Base-by-base conservation (phyloP, 2,888 invertebrate species). In the Eledone cirrhosa region DNA sequence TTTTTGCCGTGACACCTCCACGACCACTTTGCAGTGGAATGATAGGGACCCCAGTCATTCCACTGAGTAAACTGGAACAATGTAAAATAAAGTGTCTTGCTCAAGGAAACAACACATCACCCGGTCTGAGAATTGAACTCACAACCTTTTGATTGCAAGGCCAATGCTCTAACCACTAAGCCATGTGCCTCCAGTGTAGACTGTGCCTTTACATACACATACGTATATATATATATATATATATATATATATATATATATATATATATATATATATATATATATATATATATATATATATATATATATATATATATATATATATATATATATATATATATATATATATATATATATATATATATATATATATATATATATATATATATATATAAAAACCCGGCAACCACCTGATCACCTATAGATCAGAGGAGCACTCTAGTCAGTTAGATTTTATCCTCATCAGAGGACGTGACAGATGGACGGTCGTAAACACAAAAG, bases 361-460 rank as follows among this genome's bases (percentile, higher is more conserved):
- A 59, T 59, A 59, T 59, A 59, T 59, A 59, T 59, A 11, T 11
- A 59, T 59, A 59, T 59, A 11, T 59, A 59, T 59, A 59, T 3
- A 59, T 59, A 59, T 59, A 59, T 59, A 11, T n/a, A 59, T 59
- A 59, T 59, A 59, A n/a, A n/a, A n/a, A n/a, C n/a, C n/a, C n/a
- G n/a, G n/a, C n/a, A n/a, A n/a, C n/a, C n/a, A n/a, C n/a, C n/a
- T n/a, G n/a, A n/a, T n/a, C n/a, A n/a, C n/a, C n/a, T n/a, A n/a
- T n/a, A n/a, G n/a, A n/a, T n/a, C n/a, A n/a, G n/a, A n/a, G n/a
- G n/a, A n/a, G n/a, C n/a, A n/a, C n/a, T n/a, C n/a, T n/a, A n/a
- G n/a, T n/a, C n/a, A n/a, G n/a, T n/a, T n/a, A n/a, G n/a, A n/a
- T n/a, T n/a, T n/a, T n/a, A n/a, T n/a, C n/a, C n/a, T n/a, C n/a